phyloP scores from a whole-genome alignment of 2,888 invertebrate species.

The Camptogramma bilineatum region DNA sequence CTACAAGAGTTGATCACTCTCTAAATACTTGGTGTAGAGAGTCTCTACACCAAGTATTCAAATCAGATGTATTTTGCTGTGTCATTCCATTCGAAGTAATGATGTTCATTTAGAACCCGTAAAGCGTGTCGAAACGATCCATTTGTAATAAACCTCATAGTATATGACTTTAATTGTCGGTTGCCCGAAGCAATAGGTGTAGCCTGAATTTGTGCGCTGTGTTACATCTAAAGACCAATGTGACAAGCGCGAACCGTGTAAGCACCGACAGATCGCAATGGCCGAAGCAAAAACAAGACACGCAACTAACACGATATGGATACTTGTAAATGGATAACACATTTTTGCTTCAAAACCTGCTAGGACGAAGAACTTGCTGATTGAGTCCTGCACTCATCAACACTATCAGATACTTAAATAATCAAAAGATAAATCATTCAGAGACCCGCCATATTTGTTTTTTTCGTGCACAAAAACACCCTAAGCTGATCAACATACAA shows the following conservation, averaged over 20 bases:
- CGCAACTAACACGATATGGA: slow-evolving; percentile 38
- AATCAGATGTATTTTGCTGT: slow-evolving; percentile 43
- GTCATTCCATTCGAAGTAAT: slow-evolving; percentile 48
- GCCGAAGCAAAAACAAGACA: slow-evolving; percentile 42
- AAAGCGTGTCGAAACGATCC: slow-evolving; percentile 56
- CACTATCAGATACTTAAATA: slow-evolving; percentile 1
- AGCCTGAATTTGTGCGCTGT: slow-evolving; percentile 22
- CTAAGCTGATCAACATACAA: background rate
- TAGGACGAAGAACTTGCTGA: slow-evolving; percentile 24
- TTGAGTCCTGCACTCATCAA: slow-evolving; percentile 12
- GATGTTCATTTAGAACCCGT: slow-evolving; percentile 53
- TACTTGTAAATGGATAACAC: slow-evolving; percentile 42
- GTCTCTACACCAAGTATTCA: slow-evolving; percentile 29
- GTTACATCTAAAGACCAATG: slow-evolving; percentile 32
- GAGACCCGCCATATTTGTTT: background rate
- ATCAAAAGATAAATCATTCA: background rate
- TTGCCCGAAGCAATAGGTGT: slow-evolving; percentile 40
- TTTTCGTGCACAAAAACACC: background rate
- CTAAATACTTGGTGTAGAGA: too few relatives aligned
- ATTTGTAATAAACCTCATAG: slow-evolving; percentile 56
- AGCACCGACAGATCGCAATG: slow-evolving; percentile 44
- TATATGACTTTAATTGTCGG: slow-evolving; percentile 52
- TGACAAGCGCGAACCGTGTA: slow-evolving; percentile 42
- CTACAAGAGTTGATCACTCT: background rate
- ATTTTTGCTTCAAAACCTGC: slow-evolving; percentile 31